Conservation (phyloP, 2,113 vertebrate genomes). For the Eretmochelys imbricata region DNA sequence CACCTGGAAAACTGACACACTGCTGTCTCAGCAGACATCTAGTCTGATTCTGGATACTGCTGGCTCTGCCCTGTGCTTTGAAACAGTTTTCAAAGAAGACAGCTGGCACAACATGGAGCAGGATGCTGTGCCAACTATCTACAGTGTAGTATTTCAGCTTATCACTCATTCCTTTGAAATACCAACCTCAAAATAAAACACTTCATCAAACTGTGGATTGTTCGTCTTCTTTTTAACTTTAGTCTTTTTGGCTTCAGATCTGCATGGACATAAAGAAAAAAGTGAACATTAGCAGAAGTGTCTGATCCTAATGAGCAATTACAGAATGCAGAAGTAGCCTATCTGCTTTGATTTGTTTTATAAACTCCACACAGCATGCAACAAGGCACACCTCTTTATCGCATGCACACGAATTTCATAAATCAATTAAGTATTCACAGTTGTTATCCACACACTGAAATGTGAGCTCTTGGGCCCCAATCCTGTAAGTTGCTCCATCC, state of each 20-base stretch:
- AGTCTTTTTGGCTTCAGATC: constrained; percentile 97
- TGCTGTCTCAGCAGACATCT: background rate
- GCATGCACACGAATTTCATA: background rate
- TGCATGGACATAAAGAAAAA: constrained; percentile 62
- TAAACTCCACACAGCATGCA: constrained; percentile 43
- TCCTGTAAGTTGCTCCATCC: background rate
- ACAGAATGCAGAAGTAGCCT: background rate
- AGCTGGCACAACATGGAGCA: constrained; percentile 35
- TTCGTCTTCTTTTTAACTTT: constrained; percentile 98
- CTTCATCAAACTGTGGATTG: constrained; percentile 98
- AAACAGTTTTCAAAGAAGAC: constrained; percentile 45
- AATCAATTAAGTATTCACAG: background rate
- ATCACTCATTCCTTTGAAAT: constrained; percentile 39
- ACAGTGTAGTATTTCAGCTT: constrained; percentile 52
- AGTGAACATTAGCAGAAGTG: background rate
- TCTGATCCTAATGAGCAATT: background rate
- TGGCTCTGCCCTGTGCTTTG: constrained; percentile 14
- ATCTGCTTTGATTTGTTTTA: constrained; percentile 44
- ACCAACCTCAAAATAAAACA: constrained; percentile 98
- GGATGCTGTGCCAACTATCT: constrained; percentile 14
- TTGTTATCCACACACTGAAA: constrained; percentile 16
- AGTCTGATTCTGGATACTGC: background rate
- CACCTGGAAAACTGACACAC: background rate
- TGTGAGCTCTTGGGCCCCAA: background rate
- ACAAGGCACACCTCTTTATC: background rate